Evolutionary conservation across 2,888 invertebrate genomes (phyloP).

Genomic region (Pomacea canaliculata): DNA sequence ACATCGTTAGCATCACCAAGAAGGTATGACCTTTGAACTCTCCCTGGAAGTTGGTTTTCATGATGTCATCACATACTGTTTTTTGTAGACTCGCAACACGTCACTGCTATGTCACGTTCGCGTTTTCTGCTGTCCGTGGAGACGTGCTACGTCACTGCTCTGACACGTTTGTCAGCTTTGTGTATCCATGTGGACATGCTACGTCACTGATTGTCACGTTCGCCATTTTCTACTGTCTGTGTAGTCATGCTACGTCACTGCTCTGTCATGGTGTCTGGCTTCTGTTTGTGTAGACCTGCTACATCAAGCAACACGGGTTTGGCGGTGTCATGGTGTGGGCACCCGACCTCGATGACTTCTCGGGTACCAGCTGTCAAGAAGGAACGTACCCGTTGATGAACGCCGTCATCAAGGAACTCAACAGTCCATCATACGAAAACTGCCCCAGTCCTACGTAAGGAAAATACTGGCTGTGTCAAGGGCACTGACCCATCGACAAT

Average conservation of each 20-base stretch:
- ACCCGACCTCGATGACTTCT: conserved; percentile 43
- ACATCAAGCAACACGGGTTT: conserved; percentile 36
- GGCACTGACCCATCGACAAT: no score
- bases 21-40: conserved; percentile 21
- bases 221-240: no score
- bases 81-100: no score
- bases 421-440: conserved; percentile 22
- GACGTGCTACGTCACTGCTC: no score
- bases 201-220: conserved; percentile 12
- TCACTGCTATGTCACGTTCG: no score
- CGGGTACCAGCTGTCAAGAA: conserved; percentile 44
- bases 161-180: no score
- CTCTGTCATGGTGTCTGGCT: no score
- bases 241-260: no score
- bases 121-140: no score
- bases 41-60: no score
- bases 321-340: conserved; percentile 48
- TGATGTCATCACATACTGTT: no score
- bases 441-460: conserved; percentile 17
- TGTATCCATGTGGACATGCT: conserved; percentile 33
- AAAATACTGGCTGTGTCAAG: not conserved
- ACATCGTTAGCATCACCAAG: conserved; percentile 23
- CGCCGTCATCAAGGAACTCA: conserved; percentile 44
- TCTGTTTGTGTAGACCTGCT: conserved; percentile 34
- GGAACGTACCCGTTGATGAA: conserved; percentile 54